Percentiles rank a stretch among this genome's conserved stretches.
phyloP scores from a whole-genome alignment of 2,888 invertebrate genomes.

The Polylopha cassiicola region DNA sequence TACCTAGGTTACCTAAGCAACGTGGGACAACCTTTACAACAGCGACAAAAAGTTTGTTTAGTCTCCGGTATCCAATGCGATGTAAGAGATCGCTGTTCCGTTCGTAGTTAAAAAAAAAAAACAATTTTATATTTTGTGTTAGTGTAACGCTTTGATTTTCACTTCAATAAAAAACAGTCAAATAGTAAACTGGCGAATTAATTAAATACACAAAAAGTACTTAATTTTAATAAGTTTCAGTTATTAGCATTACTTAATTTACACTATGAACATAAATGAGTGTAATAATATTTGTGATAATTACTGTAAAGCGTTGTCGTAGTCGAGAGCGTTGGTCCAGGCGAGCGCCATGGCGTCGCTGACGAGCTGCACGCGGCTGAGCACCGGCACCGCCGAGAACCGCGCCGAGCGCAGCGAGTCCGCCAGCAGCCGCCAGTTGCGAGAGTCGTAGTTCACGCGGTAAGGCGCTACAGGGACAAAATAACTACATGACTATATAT shows the following conservation, averaged over 20 bases:
- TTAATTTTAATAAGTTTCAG: no score
- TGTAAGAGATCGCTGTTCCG: no score
- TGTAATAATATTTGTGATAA: constrained; percentile 20
- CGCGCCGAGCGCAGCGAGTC: constrained; percentile 70
- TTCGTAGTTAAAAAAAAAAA: no score
- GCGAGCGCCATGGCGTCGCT: constrained; percentile 87
- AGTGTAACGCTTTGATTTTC: no score
- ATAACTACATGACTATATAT: no score
- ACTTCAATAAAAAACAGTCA: no score
- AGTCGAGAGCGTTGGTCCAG: constrained; percentile 80
- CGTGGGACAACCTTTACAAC: background rate
- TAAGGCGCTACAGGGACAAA: constrained; percentile 72
- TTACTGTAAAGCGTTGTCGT: constrained; percentile 78
- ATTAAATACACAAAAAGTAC: no score
- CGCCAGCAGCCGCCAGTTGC: constrained; percentile 83
- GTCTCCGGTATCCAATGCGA: no score
- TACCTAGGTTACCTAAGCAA: background rate
- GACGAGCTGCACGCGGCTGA: constrained; percentile 89
- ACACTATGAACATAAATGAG: no score
- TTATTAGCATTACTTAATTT: no score
- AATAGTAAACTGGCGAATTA: no score
- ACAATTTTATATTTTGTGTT: no score
- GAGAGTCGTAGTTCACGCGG: constrained; percentile 85
- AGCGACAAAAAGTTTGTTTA: background rate
- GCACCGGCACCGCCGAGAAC: constrained; percentile 75